phyloP scores from a whole-genome alignment of 2,888 invertebrate genomes.

The Cataglyphis altisquamis region DNA sequence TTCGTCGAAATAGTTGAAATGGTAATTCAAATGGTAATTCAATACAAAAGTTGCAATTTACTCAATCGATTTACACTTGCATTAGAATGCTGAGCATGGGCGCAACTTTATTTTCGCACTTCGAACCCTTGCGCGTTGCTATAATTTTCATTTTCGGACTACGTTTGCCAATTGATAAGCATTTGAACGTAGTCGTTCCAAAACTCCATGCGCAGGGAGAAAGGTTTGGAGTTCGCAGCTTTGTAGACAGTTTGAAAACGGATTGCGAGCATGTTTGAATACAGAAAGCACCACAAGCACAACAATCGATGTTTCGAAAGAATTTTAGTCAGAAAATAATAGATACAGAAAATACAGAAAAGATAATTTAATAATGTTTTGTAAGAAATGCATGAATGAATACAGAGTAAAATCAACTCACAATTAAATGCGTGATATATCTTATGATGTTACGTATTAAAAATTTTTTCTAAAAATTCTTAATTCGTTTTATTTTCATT shows the following conservation, averaged over 20 bases:
- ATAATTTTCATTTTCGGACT: constrained; percentile 26
- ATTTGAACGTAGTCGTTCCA: constrained; percentile 21
- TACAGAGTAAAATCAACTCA: background rate
- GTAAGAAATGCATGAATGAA: background rate
- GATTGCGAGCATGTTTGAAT: constrained; percentile 14
- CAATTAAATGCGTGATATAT: too few species aligned
- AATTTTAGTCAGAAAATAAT: background rate
- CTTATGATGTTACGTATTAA: background rate
- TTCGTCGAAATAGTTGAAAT: background rate
- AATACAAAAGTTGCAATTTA: background rate
- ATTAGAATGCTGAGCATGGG: background rate
- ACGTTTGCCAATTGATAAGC: constrained; percentile 31
- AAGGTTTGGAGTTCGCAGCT: constrained; percentile 12
- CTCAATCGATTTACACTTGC: background rate
- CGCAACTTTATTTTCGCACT: constrained; percentile 7
- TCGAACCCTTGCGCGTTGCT: background rate
- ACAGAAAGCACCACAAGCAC: background rate
- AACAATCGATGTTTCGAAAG: background rate
- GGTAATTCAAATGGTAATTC: background rate
- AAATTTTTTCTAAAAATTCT: background rate
- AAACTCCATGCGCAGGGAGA: constrained; percentile 20
- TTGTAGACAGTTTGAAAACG: constrained; percentile 23
- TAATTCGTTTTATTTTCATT: background rate
- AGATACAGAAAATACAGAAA: background rate
- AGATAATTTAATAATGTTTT: background rate